Evolutionary conservation across 2,113 vertebrate genomes (phyloP), one percentile per base, ranked within the genome.

Genomic region (Mirza zaza): DNA sequence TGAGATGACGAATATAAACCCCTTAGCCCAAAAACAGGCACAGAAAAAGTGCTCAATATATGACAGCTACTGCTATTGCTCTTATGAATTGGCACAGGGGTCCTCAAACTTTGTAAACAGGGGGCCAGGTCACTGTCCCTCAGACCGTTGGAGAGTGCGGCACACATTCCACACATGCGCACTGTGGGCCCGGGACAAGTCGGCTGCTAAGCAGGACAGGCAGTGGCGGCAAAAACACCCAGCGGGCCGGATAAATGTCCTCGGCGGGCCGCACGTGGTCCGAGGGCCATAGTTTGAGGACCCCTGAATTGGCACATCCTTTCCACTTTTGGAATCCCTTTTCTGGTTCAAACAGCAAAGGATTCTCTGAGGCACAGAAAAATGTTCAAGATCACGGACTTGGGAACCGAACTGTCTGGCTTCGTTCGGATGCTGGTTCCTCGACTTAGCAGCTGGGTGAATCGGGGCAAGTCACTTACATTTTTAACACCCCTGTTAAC

Each of bases 51-150:
- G 10, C 34, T 55, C 23, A 48, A 8, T 3, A 82, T 11, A 15
- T 0, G 8, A 59, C 0, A 25, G 23, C 8, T 25, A 52, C 12
- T 10, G 36, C 29, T 25, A 42, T 8, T 11, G 68, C 23, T 21
- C 0, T 55, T 82, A n/a, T 18, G 6, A 20, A 32, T 63, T 15
- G 3, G 1, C 3, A 0, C 29, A n/a, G 45, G 45, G 45, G 45
- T 45, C 45, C 45, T 45, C 45, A 45, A 45, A 45, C 8, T 45
- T 45, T 45, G 8, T 45, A 45, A 45, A 45, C 45, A 45, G 45
- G 45, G 45, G 45, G 8, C 45, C 45, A 45, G 45, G 8, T 45
- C 45, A 8, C 45, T 45, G 45, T 45, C 45, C 45, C 45, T 45
- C 7, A 45, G 45, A 45, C 45, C 45, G 45, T 45, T 45, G 45